These are phyloP conservation scores for Turritopsis dohrnii DNA, from an alignment of 30 jellyfish, hydroid and myxozoan genomes.

Conservation along the genomic window DNA sequence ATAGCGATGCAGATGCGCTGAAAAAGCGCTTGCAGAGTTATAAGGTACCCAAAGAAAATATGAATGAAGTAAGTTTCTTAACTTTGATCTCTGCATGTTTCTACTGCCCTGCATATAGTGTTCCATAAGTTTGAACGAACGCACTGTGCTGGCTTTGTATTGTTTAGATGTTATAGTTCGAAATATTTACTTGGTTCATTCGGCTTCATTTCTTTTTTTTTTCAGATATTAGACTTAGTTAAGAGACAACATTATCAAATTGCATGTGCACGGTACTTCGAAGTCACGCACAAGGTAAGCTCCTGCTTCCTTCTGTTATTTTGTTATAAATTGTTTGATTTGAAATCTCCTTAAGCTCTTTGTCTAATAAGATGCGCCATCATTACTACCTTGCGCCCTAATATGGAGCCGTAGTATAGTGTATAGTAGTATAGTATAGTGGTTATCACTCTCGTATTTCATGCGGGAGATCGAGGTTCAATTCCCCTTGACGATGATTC, in stretches of 20 bases:
- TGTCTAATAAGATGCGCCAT: no score
- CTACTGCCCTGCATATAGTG: neutral
- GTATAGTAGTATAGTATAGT: no score
- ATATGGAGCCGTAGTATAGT: no score
- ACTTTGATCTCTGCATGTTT: neutral
- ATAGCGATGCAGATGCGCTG: slow-evolving; percentile 75
- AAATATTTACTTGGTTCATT: neutral
- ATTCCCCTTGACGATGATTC: no score
- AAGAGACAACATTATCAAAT: slow-evolving; percentile 86
- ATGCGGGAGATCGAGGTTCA: no score
- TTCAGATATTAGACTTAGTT: slow-evolving; percentile 63
- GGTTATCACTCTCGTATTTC: no score
- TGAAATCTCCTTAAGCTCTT: no score
- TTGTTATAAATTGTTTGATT: no score
- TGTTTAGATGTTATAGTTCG: neutral
- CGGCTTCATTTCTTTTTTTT: neutral
- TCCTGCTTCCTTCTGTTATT: no score
- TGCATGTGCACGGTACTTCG: slow-evolving; percentile 91
- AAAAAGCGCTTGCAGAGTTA: slow-evolving; percentile 55
- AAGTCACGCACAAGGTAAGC: slow-evolving; percentile 88
- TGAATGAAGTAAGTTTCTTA: slow-evolving; percentile 54
- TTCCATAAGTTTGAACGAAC: neutral
- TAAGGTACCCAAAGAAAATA: slow-evolving; percentile 60
- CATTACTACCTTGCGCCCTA: no score
- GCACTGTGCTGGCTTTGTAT: neutral